Conservation (phyloP, 1,140 invertebrate species). For the Rhopalosiphum maidis region DNA sequence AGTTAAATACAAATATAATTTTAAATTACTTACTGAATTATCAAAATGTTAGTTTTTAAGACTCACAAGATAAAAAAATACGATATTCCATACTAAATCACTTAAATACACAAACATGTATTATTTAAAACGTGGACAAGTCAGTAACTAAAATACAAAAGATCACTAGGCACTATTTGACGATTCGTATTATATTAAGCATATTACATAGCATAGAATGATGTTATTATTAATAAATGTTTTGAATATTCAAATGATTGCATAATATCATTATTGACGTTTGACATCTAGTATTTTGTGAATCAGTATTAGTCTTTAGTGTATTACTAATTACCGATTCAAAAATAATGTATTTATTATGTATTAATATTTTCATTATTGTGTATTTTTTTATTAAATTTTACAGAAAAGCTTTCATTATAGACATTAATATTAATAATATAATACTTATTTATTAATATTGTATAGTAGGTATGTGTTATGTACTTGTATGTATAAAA, state of each 20-base stretch:
- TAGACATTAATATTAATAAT: neutral
- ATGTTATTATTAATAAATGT: constrained; percentile 19
- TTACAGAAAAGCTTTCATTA: neutral
- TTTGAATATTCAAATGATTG: constrained; percentile 33
- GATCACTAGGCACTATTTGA: neutral
- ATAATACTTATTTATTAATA: neutral
- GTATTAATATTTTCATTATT: too few relatives aligned
- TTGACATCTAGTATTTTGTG: constrained; percentile 25
- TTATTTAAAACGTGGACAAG: neutral
- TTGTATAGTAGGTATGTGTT: neutral
- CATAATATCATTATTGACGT: constrained; percentile 18
- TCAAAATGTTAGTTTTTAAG: neutral
- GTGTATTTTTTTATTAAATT: neutral
- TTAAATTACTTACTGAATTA: constrained; percentile 21
- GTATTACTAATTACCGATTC: neutral
- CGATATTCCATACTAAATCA: neutral
- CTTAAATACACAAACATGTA: neutral
- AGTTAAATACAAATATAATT: neutral
- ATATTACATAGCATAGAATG: neutral
- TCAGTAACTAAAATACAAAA: neutral
- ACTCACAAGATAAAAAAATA: neutral
- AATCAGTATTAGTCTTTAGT: neutral
- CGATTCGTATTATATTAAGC: too few relatives aligned
- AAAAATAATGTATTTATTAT: constrained; percentile 22
- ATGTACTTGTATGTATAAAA: too few relatives aligned